Evolutionary conservation across 2,888 invertebrate species (phyloP), one percentile per base, ranked within the genome.

Genomic region (Arctia plantaginis): DNA sequence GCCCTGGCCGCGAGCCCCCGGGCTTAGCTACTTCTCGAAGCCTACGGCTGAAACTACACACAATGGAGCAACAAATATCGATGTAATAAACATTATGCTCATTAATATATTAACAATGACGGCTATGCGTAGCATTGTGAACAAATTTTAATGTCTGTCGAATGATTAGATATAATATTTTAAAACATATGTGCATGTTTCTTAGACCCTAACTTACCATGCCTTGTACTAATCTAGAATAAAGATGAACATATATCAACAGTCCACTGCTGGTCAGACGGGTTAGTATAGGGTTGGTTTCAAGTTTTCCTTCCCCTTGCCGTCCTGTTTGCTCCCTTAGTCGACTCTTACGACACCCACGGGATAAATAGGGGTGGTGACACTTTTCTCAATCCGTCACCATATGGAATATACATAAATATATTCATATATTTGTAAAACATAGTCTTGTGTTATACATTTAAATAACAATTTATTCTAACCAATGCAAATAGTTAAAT

Each of bases 11-110:
- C 27, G 20, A 71, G 64, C 79, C 71, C 80, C 79, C 77, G 77
- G 79, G 84, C 82, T 80, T 82, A 76, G 79, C 79, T 78, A 75
- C 80, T 81, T 88, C 88, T 89, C 85, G 81, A 82, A 86, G 85
- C 86, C 89, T 89, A 73, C 73, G 67, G 78, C 77, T 76, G 51
- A 76, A 69, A 41, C 73, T 72, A 35, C 27, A 35, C 69, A 27
- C 27, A 66, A 78, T 80, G 80, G 82, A 82, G 85, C 83, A 79
- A 74, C 74, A 75, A 78, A 76, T 81, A 72, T 79, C 74, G 76
- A 72, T 79, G 62, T 76, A 76, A 75, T 67, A 71, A 64, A 18
- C 15, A 64, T 64, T 64, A 64, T 20, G 18, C 30, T 18, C 12
- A 62, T 55, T 55, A 30, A 62, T 62, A 13, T 27, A 35, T 23